phyloP scores from a whole-genome alignment of 64 coral and sea anemone genomes.

The Trachythela sp. region DNA sequence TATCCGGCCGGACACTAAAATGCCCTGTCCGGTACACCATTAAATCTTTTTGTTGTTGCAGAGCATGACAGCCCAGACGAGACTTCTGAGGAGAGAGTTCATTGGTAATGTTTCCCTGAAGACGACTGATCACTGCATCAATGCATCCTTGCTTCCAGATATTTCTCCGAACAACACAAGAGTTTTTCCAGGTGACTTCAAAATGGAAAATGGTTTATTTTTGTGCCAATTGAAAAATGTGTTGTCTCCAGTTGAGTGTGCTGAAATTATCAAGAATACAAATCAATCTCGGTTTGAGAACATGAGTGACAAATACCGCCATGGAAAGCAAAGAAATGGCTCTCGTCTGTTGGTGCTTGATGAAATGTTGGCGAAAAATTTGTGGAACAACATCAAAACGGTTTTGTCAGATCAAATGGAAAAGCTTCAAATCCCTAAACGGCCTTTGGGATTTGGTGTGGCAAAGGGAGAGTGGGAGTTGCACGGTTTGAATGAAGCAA shows the following conservation, averaged over 20 bases:
- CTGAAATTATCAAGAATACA: not conserved
- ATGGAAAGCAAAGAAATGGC: not conserved
- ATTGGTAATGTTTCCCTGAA: not conserved
- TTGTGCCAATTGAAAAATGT: not conserved
- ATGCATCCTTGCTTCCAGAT: not conserved
- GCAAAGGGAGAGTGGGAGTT: not conserved
- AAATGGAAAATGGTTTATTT: not conserved
- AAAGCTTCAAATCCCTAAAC: not conserved
- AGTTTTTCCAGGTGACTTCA: no score
- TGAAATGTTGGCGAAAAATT: not conserved
- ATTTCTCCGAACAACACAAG: not conserved
- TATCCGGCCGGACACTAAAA: no score
- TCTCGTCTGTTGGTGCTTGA: not conserved
- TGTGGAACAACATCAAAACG: not conserved
- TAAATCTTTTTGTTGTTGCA: no score
- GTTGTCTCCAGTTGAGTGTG: not conserved
- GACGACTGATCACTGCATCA: conserved; percentile 18
- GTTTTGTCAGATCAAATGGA: not conserved
- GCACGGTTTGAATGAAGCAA: not conserved
- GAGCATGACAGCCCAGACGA: no score
- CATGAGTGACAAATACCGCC: not conserved
- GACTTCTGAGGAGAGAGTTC: not conserved
- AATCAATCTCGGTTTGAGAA: not conserved
- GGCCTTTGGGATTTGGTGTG: not conserved
- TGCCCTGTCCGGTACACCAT: no score